Evolutionary conservation across 1,140 invertebrate species (phyloP).

Genomic region (Tribolium madens): DNA sequence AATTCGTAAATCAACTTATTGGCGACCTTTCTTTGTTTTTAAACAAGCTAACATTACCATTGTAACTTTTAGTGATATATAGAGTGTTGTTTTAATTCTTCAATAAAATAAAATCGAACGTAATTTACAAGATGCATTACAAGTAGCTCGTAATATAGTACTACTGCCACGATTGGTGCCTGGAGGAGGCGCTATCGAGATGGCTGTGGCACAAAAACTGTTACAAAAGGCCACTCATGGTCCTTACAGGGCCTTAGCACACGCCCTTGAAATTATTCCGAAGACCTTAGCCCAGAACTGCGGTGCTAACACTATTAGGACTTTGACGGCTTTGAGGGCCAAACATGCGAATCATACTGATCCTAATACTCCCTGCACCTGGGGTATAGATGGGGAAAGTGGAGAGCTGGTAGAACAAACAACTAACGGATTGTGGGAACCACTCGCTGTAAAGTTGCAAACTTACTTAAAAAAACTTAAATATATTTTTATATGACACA

Average conservation of each 20-base stretch:
- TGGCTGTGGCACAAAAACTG: constrained; percentile 86
- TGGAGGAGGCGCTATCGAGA: constrained; percentile 95
- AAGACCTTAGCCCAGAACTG: constrained; percentile 98
- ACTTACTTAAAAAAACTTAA: constrained; percentile 96
- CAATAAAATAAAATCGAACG: constrained; percentile 98
- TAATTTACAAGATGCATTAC: constrained; percentile 97
- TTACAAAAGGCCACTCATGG: constrained; percentile 77
- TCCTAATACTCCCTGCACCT: constrained; percentile 73
- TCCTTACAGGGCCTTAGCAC: constrained; percentile 93
- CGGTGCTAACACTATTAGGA: constrained; percentile 96
- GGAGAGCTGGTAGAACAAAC: constrained; percentile 96
- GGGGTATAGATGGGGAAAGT: constrained; percentile 96
- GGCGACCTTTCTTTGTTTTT: no score
- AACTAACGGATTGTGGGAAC: constrained; percentile 93
- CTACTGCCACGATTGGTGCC: constrained; percentile 75
- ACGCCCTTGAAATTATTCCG: constrained; percentile 95
- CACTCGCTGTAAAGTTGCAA: constrained; percentile 94
- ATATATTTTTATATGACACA: no score
- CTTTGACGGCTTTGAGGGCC: constrained; percentile 91
- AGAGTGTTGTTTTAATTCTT: no score
- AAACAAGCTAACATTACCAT: no score
- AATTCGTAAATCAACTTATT: no score
- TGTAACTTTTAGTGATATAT: no score
- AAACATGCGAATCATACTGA: constrained; percentile 77
- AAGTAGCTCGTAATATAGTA: constrained; percentile 94